A percentile compares a stretch with the other conserved stretches of the same genome.
Evolutionary conservation across 2,888 invertebrate genomes (phyloP).

Genomic region (Cryptus armator): DNA sequence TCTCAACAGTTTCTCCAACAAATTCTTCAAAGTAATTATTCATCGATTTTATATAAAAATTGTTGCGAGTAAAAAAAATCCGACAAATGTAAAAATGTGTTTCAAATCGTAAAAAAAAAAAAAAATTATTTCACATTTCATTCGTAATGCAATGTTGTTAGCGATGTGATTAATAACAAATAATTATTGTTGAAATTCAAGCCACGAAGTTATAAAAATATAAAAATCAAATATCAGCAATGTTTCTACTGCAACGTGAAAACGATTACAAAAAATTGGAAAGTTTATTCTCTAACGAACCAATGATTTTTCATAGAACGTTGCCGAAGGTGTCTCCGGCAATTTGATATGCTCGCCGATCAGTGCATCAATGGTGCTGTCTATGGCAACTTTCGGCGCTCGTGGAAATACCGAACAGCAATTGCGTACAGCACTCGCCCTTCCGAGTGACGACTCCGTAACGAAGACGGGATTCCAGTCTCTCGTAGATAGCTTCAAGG

Average conservation of each 20-base stretch:
- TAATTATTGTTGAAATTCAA: neutral
- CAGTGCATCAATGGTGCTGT: constrained; percentile 80
- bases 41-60: neutral
- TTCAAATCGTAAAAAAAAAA: neutral
- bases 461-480: constrained; percentile 72
- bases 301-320: constrained; percentile 63
- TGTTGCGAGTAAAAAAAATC: neutral
- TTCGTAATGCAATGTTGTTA: too few relatives aligned
- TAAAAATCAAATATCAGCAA: neutral
- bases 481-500: constrained; percentile 76
- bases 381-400: constrained; percentile 80
- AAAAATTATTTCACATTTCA: too few relatives aligned
- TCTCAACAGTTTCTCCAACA: constrained; percentile 47
- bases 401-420: constrained; percentile 75
- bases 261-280: neutral
- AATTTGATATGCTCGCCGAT: constrained; percentile 82
- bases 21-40: constrained; percentile 56
- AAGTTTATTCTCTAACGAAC: neutral
- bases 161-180: neutral
- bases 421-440: constrained; percentile 73
- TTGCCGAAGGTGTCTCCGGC: constrained; percentile 63
- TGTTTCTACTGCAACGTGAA: neutral
- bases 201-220: neutral
- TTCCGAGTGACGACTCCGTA: constrained; percentile 71
- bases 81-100: too few relatives aligned